Evolutionary conservation across 53 echinoderm and acorn worm genomes (phyloP), one percentile per base, ranked within the genome.

Genomic region (Zoroaster sp.): DNA sequence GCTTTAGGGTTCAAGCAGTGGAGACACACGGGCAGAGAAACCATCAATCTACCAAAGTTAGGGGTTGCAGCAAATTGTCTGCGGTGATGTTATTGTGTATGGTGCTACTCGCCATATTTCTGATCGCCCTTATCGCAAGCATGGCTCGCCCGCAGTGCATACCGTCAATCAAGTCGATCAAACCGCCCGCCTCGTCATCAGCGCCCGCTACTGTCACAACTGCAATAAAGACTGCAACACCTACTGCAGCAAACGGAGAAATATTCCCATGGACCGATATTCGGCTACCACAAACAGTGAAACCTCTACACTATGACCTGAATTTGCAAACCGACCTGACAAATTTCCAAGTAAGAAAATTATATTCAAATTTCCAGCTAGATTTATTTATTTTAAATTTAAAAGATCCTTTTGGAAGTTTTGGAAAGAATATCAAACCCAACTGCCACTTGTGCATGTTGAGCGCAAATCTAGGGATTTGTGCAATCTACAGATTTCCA

Each of bases 271-370:
- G 95, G 95, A 73, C 54, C 43, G 34, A 88, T 46, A 87, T 94
- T 23, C 92, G 98, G 14, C 80, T 98, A 4, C 98, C 98, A 5
- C 74, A 49, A 15, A 32, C 74, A n/a, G 78, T 89, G 12, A 78
- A 39, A 51, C 98, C 98, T 13, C 28, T 47, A 34, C 46, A 89
- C n/a, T 98, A 98, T 54, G 86, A 91, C 47, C 85, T 85, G 18
- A 37, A 44, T 18, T 33, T 85, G n/a, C 35, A 35, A 2, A 85
- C 85, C 4, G 35, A 71, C 25, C 17, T 85, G 77, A 42, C 67
- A 2, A 25, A 40, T 66, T 81, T 81, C 42, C 12, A 55, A 81
- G 81, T 81, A 66, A 81, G 81, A 2, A 47, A n/a, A n/a, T n/a
- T n/a, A n/a, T n/a, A n/a, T n/a, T n/a, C n/a, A n/a, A n/a, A n/a